Percentiles rank a stretch among this genome's conserved stretches.
Evolutionary conservation across 2,888 invertebrate genomes (phyloP).

Genomic region (Noctuana brunneofusca): DNA sequence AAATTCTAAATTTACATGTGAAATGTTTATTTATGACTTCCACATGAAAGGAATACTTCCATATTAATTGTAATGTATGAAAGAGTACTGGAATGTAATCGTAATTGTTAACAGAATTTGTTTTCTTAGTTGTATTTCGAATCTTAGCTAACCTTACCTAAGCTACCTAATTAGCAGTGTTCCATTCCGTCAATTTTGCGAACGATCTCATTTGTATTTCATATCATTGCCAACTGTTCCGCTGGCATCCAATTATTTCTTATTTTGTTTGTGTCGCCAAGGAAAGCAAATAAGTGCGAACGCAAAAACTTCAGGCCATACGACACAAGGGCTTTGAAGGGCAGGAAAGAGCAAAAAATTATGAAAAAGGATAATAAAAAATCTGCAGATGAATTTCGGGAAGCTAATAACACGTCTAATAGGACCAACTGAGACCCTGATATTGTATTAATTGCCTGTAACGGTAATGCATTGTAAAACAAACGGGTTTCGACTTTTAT

Average conservation of each 20-base stretch:
- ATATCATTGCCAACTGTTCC: constrained; percentile 24
- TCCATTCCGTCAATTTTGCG: constrained; percentile 9
- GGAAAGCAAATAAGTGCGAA: constrained; percentile 33
- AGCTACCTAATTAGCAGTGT: constrained; percentile 14
- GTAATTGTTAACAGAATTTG: not conserved
- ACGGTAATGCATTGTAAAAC: too few relatives aligned
- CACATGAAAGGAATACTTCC: too few relatives aligned
- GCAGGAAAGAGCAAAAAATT: constrained; percentile 24
- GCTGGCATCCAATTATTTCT: constrained; percentile 29
- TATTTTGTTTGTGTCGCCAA: constrained; percentile 31
- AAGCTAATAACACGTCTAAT: not conserved
- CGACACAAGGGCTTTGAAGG: constrained; percentile 23
- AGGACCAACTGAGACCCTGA: not conserved
- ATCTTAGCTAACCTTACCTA: not conserved
- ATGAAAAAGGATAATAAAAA: constrained; percentile 2
- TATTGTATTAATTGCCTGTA: too few relatives aligned
- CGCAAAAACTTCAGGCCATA: constrained; percentile 20
- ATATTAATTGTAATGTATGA: too few relatives aligned
- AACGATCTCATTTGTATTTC: constrained; percentile 21
- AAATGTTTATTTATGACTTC: too few relatives aligned
- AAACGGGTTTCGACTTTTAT: not conserved
- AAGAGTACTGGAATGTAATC: too few relatives aligned
- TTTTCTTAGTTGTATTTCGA: not conserved
- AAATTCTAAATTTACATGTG: too few relatives aligned
- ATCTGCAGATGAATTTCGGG: not conserved